Evolutionary conservation across 2,113 vertebrate species (phyloP).

Genomic region (Tympanuchus pallidicinctus): DNA sequence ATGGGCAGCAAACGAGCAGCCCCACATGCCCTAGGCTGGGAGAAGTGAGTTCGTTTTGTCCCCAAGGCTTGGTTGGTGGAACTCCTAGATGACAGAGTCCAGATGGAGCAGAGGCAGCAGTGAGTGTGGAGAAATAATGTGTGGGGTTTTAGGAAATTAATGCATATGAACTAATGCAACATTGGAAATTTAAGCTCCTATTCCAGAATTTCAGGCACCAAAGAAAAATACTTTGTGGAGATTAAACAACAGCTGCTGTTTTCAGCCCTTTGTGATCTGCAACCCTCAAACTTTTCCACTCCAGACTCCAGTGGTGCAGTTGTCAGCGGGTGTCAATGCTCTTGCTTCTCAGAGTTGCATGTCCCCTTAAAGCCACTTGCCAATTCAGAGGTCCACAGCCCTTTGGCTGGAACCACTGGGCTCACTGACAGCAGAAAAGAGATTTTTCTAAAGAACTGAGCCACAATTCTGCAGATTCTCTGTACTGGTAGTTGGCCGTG

Average conservation of each 20-base stretch:
- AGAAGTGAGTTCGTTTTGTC: too few relatives aligned
- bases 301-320: not conserved
- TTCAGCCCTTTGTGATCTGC: not conserved
- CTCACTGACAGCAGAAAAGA: not conserved
- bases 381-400: not conserved
- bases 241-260: not conserved
- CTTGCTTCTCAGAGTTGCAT: not conserved
- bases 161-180: too few relatives aligned
- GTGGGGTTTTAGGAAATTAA: too few relatives aligned
- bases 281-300: not conserved
- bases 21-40: too few relatives aligned
- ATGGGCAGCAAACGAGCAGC: not conserved
- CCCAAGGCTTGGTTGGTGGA: too few relatives aligned
- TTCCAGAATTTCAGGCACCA: too few relatives aligned
- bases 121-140: too few relatives aligned
- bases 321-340: not conserved
- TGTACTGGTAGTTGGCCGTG: not conserved
- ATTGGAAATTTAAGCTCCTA: too few relatives aligned
- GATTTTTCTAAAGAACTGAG: not conserved
- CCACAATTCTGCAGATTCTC: not conserved
- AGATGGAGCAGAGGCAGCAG: too few relatives aligned
- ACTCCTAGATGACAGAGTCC: too few relatives aligned
- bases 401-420: not conserved
- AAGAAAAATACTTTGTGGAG: not conserved
- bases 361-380: not conserved